These are phyloP conservation scores for Aramus guarauna DNA, from an alignment of 2,113 vertebrate genomes.

Conservation along the genomic window DNA sequence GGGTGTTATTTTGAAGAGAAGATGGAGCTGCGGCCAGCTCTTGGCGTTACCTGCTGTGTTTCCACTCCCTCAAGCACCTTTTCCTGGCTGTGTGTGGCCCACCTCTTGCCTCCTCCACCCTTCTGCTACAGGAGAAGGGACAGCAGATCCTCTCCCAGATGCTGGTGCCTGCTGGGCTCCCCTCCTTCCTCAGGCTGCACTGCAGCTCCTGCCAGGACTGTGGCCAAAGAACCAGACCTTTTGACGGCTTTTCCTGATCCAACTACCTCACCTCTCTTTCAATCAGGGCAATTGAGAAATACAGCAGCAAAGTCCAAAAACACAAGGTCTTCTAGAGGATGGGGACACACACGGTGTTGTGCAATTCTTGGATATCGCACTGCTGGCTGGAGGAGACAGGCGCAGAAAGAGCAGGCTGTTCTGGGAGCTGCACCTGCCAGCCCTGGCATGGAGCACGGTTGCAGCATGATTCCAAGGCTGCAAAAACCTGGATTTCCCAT, in stretches of 20 bases:
- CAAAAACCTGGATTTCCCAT: background rate
- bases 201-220: fast-evolving
- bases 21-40: background rate
- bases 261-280: background rate
- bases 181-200: background rate
- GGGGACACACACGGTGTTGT: background rate
- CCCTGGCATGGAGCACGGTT: fast-evolving
- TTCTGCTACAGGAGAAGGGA: background rate
- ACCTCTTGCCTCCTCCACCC: background rate
- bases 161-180: background rate
- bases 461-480: background rate
- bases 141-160: background rate
- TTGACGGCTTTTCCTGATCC: background rate
- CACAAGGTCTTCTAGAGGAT: background rate
- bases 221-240: background rate
- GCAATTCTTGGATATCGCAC: background rate
- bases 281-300: background rate
- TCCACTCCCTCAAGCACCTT: background rate
- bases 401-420: background rate
- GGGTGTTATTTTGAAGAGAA: background rate
- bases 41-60: fast-evolving
- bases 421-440: background rate
- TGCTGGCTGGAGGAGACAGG: background rate
- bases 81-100: background rate
- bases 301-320: background rate